These are phyloP conservation scores for Pempheris klunzingeri DNA, from an alignment of 2,797 vertebrate species.

Conservation along the genomic window DNA sequence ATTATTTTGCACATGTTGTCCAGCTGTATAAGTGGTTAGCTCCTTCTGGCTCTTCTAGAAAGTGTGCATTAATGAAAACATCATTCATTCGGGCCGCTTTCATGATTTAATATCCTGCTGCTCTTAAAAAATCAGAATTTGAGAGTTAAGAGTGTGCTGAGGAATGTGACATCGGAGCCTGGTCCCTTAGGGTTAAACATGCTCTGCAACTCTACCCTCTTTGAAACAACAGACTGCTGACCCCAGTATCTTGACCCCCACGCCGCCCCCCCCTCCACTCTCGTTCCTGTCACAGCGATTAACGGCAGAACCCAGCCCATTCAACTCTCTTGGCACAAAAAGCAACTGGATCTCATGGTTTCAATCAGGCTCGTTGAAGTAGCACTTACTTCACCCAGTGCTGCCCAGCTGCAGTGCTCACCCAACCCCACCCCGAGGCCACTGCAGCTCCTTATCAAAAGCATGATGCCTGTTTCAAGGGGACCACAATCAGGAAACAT, in stretches of 20 bases:
- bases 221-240: constrained; percentile 81
- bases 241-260: constrained; percentile 68
- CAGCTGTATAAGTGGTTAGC: too few species aligned
- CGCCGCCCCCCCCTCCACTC: constrained; percentile 25
- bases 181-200: constrained; percentile 71
- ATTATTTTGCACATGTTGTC: neutral
- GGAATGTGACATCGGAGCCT: constrained; percentile 76
- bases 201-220: constrained; percentile 77
- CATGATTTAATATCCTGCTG: constrained; percentile 39
- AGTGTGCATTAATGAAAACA: neutral
- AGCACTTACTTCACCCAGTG: constrained; percentile 43
- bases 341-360: constrained; percentile 72
- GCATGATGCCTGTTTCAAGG: constrained; percentile 51
- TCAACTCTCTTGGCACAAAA: constrained; percentile 64
- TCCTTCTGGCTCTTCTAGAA: neutral
- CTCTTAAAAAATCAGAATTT: constrained; percentile 45
- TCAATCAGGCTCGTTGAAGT: constrained; percentile 66
- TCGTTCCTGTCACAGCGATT: constrained; percentile 75
- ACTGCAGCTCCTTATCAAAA: constrained; percentile 57
- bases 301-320: constrained; percentile 66
- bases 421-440: constrained; percentile 57
- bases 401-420: constrained; percentile 57
- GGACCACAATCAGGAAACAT: constrained; percentile 79
- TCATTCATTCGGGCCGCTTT: constrained; percentile 19
- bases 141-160: constrained; percentile 38